Base-by-base conservation (phyloP, 53 echinoderm and acorn worm species). In the Antedon mediterranea region DNA sequence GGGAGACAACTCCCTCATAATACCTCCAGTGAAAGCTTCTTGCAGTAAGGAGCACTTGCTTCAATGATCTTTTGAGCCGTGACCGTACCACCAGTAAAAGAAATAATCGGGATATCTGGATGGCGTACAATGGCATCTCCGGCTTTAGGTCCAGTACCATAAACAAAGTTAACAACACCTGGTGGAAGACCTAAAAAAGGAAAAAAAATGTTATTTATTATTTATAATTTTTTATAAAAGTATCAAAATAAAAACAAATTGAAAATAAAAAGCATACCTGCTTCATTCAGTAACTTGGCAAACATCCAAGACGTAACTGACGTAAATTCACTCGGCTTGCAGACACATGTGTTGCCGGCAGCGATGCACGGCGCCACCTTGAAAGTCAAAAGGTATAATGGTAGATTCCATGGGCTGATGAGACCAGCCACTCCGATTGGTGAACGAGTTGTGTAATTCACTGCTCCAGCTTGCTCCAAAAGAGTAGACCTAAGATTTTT, bases 281-380 rank as follows among this genome's bases (percentile, higher is more conserved):
- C 98, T 80, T 93, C 82, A 71, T 85, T 86, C 34, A 98, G 3
- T 6, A 90, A 73, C 30, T 88, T 71, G 8, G 86, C 90, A 43
- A 98, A 43, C 83, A 82, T 90, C 90, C 92, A 88, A 30, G 98
- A 81, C 0, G 98, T 78, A 14, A 93, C 92, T 0, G 98, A 98
- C 0, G 98, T 98, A 88, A 98, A 90, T 84, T 98, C 98, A 43
- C 98, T 98, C 4, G 98, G 98, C 30, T 98, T 98, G 76, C 98
- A 98, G 34, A 98, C 83, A 72, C 98, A 98, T n/a, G 92, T 92
- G 84, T 93, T 93, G 26, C 92, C 98, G 4, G 83, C 79, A 28
- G 90, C 98, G 31, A 98, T 98, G 75, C 98, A 98, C 0, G 98
- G 98, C 34, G 90, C 98, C 27, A 98, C 85, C 85, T 98, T 98